These are phyloP conservation scores for Acomys russatus DNA, from an alignment of 2,797 vertebrate genomes.

Conservation along the genomic window DNA sequence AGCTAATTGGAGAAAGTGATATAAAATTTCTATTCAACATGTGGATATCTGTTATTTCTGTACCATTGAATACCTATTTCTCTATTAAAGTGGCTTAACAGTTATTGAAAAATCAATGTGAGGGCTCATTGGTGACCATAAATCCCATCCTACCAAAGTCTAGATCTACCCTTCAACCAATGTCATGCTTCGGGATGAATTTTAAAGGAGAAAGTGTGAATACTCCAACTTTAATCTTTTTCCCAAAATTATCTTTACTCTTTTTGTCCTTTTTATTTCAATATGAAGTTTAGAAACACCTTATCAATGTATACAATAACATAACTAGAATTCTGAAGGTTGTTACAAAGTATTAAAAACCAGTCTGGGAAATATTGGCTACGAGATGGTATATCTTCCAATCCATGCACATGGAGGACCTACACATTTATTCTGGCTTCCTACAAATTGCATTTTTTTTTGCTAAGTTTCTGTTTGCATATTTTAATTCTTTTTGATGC, in stretches of 20 bases:
- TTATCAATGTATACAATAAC: not conserved
- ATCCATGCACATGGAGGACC: not conserved
- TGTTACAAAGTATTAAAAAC: not conserved
- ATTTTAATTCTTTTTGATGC: not conserved
- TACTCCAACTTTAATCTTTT: not conserved
- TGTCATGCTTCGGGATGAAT: not conserved
- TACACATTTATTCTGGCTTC: not conserved
- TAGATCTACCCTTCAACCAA: not conserved
- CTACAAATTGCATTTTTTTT: not conserved
- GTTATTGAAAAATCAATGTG: not conserved
- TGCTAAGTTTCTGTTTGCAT: not conserved
- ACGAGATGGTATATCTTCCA: not conserved
- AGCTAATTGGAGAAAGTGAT: not conserved
- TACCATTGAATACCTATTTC: not conserved
- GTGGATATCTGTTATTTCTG: not conserved
- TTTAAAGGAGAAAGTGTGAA: not conserved
- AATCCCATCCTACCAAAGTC: not conserved
- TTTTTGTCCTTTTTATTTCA: not conserved
- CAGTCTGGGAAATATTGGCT: not conserved
- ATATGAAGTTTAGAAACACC: not conserved
- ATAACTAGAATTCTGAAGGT: not conserved
- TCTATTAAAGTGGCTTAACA: not conserved
- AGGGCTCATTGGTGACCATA: not conserved
- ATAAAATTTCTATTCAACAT: not conserved
- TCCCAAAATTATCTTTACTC: not conserved